Evolutionary conservation across 2,888 invertebrate genomes (phyloP).

Genomic region (Tetheella fluctuosa): DNA sequence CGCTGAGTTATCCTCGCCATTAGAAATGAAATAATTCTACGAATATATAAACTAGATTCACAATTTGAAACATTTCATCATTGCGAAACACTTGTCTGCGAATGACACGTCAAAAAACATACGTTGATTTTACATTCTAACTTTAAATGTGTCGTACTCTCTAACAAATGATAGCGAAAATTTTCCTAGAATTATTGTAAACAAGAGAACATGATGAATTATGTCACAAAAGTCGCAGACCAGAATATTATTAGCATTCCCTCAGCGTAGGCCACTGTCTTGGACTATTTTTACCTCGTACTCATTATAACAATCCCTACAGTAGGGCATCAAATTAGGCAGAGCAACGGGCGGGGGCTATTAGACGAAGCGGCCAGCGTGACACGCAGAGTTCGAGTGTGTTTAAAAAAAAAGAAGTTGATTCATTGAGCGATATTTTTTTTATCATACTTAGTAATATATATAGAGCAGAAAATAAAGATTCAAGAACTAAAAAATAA

Average conservation of each 20-base stretch:
- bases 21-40: too few species aligned
- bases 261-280: constrained; percentile 40
- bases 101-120: neutral
- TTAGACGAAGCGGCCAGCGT: constrained; percentile 43
- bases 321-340: neutral
- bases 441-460: too few species aligned
- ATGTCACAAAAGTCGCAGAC: constrained; percentile 38
- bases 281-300: constrained; percentile 61
- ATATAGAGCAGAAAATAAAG: too few species aligned
- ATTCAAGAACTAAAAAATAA: too few species aligned
- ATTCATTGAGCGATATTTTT: too few species aligned
- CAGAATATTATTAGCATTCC: neutral
- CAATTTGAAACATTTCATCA: neutral
- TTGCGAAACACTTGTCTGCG: neutral
- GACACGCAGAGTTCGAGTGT: neutral
- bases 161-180: constrained; percentile 18
- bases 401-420: too few species aligned
- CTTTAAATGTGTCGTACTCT: neutral
- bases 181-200: constrained; percentile 31
- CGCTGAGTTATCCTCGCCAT: too few species aligned
- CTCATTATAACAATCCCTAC: constrained; percentile 56
- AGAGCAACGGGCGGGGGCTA: constrained; percentile 20
- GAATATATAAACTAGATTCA: too few species aligned
- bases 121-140: neutral
- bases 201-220: constrained; percentile 45